Evolutionary conservation across 1,140 invertebrate species (phyloP).

Genomic region (Asobara japonica): DNA sequence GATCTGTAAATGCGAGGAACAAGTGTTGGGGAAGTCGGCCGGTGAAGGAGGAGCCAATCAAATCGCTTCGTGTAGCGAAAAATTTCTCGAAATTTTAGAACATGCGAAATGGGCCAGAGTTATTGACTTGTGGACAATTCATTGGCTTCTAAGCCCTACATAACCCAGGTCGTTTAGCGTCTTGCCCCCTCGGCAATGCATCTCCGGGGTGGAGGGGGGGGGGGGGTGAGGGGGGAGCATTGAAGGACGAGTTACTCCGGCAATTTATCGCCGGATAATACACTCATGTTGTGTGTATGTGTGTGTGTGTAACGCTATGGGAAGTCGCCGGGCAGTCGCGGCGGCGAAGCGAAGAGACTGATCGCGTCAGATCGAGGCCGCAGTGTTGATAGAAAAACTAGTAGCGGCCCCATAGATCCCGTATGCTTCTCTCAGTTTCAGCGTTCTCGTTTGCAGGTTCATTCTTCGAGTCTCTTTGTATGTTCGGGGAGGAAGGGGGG

Average conservation of each 20-base stretch:
- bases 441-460: slow-evolving; percentile 2
- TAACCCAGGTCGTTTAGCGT: neutral
- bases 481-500: too few relatives aligned
- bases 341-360: slow-evolving; percentile 23
- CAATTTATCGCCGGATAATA: slow-evolving; percentile 14
- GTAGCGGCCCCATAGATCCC: slow-evolving; percentile 54
- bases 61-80: too few relatives aligned
- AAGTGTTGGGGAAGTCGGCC: too few relatives aligned
- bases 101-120: neutral
- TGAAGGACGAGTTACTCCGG: slow-evolving; percentile 15
- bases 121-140: neutral
- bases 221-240: too few relatives aligned
- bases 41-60: too few relatives aligned
- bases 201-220: too few relatives aligned
- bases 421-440: slow-evolving; percentile 31
- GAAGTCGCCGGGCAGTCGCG: slow-evolving; percentile 11
- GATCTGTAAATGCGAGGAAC: too few relatives aligned
- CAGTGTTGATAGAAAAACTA: slow-evolving; percentile 48
- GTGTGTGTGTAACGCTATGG: neutral
- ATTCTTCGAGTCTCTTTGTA: neutral
- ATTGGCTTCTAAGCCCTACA: neutral
- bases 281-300: neutral
- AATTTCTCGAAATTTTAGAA: neutral
- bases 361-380: slow-evolving; percentile 48
- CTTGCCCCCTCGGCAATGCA: neutral